A percentile compares a stretch with the other conserved stretches of the same genome.
Evolutionary conservation across 1,140 invertebrate species (phyloP).

Genomic region (Leptopilina clavipes): DNA sequence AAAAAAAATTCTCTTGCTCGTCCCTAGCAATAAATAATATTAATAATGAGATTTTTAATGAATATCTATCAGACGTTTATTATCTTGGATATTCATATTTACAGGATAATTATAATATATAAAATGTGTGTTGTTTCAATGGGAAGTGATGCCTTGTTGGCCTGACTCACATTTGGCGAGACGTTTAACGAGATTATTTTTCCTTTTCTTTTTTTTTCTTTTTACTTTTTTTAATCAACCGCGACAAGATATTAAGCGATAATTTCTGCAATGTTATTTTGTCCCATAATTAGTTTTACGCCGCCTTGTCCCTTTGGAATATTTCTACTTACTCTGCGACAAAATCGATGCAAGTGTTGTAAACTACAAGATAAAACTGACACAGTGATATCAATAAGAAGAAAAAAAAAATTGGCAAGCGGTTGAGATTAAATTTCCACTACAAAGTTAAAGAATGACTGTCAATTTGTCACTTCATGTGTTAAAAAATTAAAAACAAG

Average conservation of each 20-base stretch:
- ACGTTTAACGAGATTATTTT: not conserved
- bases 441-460: too few relatives aligned
- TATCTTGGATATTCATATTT: constrained; percentile 11
- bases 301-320: not conserved
- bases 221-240: not conserved
- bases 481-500: too few relatives aligned
- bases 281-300: not conserved
- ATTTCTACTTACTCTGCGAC: not conserved
- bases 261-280: not conserved
- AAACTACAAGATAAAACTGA: too few relatives aligned
- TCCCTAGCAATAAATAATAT: constrained; percentile 8
- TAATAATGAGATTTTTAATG: constrained; percentile 13
- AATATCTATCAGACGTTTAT: constrained; percentile 4
- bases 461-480: too few relatives aligned
- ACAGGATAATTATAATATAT: constrained; percentile 13
- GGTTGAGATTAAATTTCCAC: too few relatives aligned
- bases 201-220: too few relatives aligned
- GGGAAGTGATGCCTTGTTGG: not conserved
- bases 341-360: not conserved
- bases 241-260: constrained; percentile 7
- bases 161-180: not conserved
- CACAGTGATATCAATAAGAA: too few relatives aligned
- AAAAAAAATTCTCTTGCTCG: too few relatives aligned
- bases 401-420: too few relatives aligned
- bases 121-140: not conserved